Evolutionary conservation across 2,797 vertebrate species (phyloP).

Genomic region (Enteromius unitaeniatus): DNA sequence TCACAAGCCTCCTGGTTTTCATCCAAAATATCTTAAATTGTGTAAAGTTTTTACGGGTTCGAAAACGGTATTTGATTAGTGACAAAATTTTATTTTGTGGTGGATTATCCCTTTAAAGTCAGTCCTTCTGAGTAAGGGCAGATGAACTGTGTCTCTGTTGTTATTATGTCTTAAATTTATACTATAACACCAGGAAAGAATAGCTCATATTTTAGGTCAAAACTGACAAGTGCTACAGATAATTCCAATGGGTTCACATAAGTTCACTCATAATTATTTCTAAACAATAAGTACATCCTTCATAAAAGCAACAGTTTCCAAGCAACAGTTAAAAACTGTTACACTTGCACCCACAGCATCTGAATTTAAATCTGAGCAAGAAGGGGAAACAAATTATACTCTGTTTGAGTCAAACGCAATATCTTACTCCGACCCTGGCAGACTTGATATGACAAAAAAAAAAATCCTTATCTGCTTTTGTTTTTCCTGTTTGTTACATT

Average conservation of each 20-base stretch:
- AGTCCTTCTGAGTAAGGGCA: background rate
- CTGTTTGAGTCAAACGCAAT: background rate
- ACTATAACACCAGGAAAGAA: background rate
- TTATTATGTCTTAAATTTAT: background rate
- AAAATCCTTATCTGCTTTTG: constrained; percentile 11
- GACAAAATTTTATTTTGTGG: too few relatives aligned
- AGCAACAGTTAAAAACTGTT: constrained; percentile 7
- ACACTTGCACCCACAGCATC: constrained; percentile 12
- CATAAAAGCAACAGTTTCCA: background rate
- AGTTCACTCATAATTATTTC: background rate
- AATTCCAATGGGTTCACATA: background rate
- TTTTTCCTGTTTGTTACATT: background rate
- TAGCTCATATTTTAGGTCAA: background rate
- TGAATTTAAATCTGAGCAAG: background rate
- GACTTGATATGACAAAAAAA: constrained; percentile 11
- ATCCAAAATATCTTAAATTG: too few relatives aligned
- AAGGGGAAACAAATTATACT: background rate
- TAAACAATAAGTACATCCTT: background rate
- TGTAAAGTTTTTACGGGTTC: too few relatives aligned
- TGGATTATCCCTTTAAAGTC: background rate
- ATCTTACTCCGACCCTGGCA: constrained; percentile 6
- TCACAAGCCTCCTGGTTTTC: too few relatives aligned
- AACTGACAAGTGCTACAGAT: background rate
- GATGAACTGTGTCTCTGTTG: background rate
- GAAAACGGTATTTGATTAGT: too few relatives aligned